phyloP scores from a whole-genome alignment of 2,888 invertebrate species.

The Sminthurinus aureus region DNA sequence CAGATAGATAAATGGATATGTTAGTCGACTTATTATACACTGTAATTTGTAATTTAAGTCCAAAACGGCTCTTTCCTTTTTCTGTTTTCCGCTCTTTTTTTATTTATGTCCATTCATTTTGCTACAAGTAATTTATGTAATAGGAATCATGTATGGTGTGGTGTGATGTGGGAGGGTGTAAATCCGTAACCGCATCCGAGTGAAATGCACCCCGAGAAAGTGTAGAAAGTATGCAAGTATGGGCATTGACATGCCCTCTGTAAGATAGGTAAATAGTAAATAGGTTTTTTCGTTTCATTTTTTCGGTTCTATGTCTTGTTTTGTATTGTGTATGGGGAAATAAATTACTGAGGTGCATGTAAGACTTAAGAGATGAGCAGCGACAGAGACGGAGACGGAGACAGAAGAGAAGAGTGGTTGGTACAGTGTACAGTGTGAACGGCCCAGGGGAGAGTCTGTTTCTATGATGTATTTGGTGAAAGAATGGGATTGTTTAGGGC shows the following conservation, averaged over 20 bases:
- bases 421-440: constrained; percentile 11
- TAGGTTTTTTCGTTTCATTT: constrained; percentile 1
- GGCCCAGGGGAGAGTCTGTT: constrained; percentile 32
- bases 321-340: not conserved
- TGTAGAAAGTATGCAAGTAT: not conserved
- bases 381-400: too few species aligned
- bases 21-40: too few species aligned
- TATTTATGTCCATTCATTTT: too few species aligned
- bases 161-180: too few species aligned
- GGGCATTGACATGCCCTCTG: not conserved
- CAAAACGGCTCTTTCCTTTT: too few species aligned
- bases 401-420: too few species aligned
- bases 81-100: too few species aligned
- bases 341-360: constrained; percentile 33
- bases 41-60: too few species aligned
- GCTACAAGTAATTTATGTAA: too few species aligned
- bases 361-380: constrained; percentile 32
- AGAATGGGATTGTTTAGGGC: constrained; percentile 38
- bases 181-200: too few species aligned
- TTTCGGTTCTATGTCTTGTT: not conserved
- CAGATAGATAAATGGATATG: too few species aligned
- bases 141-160: too few species aligned
- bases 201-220: not conserved
- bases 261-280: constrained; percentile 25
- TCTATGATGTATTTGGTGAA: constrained; percentile 35